Evolutionary conservation across 2,888 invertebrate genomes (phyloP).

Genomic region (Muscina levida): DNA sequence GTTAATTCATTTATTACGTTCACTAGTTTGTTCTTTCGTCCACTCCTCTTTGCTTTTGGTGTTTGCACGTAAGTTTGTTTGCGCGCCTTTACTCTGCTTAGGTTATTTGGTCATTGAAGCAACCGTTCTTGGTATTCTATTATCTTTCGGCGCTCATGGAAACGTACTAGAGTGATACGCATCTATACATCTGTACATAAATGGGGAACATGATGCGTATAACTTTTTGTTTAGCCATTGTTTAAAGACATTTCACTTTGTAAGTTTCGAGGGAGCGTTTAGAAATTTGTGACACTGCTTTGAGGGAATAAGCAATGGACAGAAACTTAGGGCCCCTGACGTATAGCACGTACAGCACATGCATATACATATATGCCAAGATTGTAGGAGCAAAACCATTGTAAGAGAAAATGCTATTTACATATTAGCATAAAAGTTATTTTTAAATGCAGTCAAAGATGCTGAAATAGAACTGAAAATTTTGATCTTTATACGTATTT

Average conservation of each 20-base stretch:
- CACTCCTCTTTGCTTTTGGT: not conserved
- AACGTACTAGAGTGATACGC: constrained; percentile 9
- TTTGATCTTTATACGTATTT: too few species aligned
- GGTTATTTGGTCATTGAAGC: not conserved
- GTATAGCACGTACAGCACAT: too few species aligned
- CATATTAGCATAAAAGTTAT: too few species aligned
- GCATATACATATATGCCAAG: too few species aligned
- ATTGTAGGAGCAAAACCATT: too few species aligned
- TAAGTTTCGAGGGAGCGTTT: not conserved
- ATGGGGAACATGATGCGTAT: constrained; percentile 36
- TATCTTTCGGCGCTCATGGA: constrained; percentile 9
- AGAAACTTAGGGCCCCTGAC: too few species aligned
- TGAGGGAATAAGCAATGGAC: too few species aligned
- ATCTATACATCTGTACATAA: constrained; percentile 13
- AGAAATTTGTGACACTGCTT: too few species aligned
- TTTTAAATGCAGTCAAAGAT: too few species aligned
- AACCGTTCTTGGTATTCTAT: constrained; percentile 5
- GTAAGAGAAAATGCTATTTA: too few species aligned
- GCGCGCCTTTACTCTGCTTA: not conserved
- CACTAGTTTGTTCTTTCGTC: not conserved
- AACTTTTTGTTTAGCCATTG: constrained; percentile 17
- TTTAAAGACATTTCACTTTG: not conserved
- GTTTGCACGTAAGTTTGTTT: not conserved
- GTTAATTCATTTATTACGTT: constrained; percentile 40
- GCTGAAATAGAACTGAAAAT: too few species aligned